phyloP scores from a whole-genome alignment of 2,113 vertebrate genomes.

The Planiliza haematocheilus region DNA sequence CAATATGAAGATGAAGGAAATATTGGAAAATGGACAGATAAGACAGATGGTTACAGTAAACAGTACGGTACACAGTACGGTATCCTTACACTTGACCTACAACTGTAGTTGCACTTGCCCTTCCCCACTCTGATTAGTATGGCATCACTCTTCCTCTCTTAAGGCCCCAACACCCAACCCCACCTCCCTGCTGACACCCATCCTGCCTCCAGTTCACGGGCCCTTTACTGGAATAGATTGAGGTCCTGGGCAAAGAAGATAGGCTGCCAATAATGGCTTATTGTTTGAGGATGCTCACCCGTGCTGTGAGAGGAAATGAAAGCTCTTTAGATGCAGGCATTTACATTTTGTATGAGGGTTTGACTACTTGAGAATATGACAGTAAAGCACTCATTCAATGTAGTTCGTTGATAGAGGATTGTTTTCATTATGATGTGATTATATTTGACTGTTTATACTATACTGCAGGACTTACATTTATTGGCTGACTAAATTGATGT shows the following conservation, averaged over 20 bases:
- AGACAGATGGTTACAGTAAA: conserved; percentile 20
- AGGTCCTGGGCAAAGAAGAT: conserved; percentile 59
- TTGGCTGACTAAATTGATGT: no score
- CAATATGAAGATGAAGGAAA: not conserved
- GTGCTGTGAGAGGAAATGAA: conserved; percentile 59
- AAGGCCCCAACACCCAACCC: conserved; percentile 33
- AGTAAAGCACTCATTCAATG: conserved; percentile 2
- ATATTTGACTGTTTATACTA: not conserved
- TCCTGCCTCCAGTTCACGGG: conserved; percentile 28
- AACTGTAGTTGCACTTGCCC: not conserved
- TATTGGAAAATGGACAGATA: not conserved
- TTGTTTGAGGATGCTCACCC: conserved; percentile 59
- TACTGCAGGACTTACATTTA: no score
- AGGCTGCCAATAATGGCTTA: conserved; percentile 52
- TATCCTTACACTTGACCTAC: no score
- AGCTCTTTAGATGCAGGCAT: conserved; percentile 34
- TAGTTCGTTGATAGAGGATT: not conserved
- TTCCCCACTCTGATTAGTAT: conserved; percentile 26
- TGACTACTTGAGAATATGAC: conserved; percentile 5
- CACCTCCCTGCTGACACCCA: conserved; percentile 26
- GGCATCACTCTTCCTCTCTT: conserved; percentile 29
- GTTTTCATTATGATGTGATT: not conserved
- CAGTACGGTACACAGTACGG: no score
- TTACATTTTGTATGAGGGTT: conserved; percentile 42
- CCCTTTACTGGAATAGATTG: conserved; percentile 44